phyloP scores from a whole-genome alignment of 2,113 vertebrate species.

The Pseudonaja textilis region DNA sequence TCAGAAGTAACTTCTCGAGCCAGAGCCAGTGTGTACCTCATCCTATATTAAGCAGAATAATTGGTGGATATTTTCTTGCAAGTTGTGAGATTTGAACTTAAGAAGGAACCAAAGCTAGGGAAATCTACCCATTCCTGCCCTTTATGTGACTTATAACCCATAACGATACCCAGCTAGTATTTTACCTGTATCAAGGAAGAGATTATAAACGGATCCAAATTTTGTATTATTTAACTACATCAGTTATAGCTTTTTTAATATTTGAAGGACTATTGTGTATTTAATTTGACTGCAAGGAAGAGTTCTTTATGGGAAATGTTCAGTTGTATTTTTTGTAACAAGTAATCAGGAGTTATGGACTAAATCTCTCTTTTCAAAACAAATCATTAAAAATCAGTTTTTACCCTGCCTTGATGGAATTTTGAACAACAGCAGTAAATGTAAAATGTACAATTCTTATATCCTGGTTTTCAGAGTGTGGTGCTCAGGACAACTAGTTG shows the following conservation, averaged over 20 bases:
- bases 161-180: not conserved
- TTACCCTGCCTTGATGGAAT: not conserved
- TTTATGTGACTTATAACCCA: not conserved
- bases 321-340: not conserved
- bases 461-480: not conserved
- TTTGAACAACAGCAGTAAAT: not conserved
- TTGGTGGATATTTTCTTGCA: not conserved
- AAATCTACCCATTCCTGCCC: not conserved
- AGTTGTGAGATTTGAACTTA: not conserved
- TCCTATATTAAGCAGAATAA: not conserved
- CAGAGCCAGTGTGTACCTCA: not conserved
- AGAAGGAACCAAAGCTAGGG: not conserved
- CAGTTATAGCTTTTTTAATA: not conserved
- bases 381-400: not conserved
- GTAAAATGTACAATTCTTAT: not conserved
- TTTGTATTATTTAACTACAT: not conserved
- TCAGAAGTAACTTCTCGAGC: not conserved
- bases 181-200: not conserved
- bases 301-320: not conserved
- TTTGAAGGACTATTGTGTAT: not conserved
- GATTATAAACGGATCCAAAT: not conserved
- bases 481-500: not conserved
- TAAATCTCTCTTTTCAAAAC: not conserved
- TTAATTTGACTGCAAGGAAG: not conserved
- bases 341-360: not conserved